A percentile compares a stretch with the other conserved stretches of the same genome.
These are phyloP conservation scores for Melipona quadrifasciata DNA, from an alignment of 1,140 invertebrate genomes.

Conservation along the genomic window DNA sequence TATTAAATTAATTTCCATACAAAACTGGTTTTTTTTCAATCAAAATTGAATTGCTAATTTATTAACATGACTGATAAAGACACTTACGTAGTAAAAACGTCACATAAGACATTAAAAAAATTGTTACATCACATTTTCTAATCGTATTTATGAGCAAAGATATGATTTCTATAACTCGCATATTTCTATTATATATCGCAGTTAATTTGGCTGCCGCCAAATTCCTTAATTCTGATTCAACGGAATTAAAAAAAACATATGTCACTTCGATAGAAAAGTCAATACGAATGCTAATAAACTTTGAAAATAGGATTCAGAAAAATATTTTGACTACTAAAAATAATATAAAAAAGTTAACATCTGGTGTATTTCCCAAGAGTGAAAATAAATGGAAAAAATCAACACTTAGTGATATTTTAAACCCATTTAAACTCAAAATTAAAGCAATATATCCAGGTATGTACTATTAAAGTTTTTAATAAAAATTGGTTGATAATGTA, in stretches of 20 bases:
- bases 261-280: not conserved
- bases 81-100: not conserved
- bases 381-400: not conserved
- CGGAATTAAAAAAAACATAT: not conserved
- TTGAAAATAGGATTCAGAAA: not conserved
- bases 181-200: not conserved
- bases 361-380: not conserved
- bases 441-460: constrained; percentile 83
- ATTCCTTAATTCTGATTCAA: not conserved
- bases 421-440: constrained; percentile 80
- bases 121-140: not conserved
- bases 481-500: constrained; percentile 5
- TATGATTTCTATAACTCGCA: not conserved
- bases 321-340: not conserved
- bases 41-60: not conserved
- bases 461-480: not conserved
- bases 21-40: not conserved
- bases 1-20: not conserved
- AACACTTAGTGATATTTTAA: constrained; percentile 63
- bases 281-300: not conserved
- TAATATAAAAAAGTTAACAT: not conserved
- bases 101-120: not conserved
- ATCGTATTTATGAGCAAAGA: not conserved
- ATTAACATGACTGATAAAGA: not conserved
- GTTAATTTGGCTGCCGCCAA: not conserved